These are phyloP conservation scores for Pemphigus obesinymphae DNA, from an alignment of 1,140 invertebrate genomes.

Conservation along the genomic window DNA sequence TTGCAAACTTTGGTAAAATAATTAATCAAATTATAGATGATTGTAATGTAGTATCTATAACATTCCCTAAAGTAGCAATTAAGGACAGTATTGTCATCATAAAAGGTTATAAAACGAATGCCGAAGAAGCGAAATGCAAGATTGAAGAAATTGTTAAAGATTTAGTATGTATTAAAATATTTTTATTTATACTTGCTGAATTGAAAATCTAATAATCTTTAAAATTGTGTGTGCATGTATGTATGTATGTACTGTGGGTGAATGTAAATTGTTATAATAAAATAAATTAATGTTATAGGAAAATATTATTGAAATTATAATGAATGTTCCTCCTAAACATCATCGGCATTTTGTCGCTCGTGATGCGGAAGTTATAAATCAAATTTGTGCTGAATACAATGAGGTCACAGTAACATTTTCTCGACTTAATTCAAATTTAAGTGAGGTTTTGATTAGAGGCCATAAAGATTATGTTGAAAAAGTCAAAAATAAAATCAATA, in stretches of 20 bases:
- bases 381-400: constrained; percentile 87
- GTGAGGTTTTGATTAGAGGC: constrained; percentile 69
- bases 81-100: constrained; percentile 39
- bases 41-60: constrained; percentile 88
- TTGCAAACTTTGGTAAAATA: too few species aligned
- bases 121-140: constrained; percentile 34
- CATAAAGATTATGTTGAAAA: constrained; percentile 82
- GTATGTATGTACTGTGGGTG: too few species aligned
- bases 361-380: constrained; percentile 79
- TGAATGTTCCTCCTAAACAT: constrained; percentile 79
- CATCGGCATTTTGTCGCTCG: constrained; percentile 93
- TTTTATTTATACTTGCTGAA: not conserved
- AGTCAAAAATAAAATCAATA: constrained; percentile 74
- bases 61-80: constrained; percentile 63
- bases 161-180: constrained; percentile 57
- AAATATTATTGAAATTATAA: constrained; percentile 74
- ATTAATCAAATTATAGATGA: constrained; percentile 86
- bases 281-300: constrained; percentile 54
- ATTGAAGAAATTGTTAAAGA: constrained; percentile 51
- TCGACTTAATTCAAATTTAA: constrained; percentile 58
- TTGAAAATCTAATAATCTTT: too few species aligned
- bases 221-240: too few species aligned
- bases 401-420: constrained; percentile 94
- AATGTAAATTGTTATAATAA: not conserved
- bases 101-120: constrained; percentile 28